Base-by-base conservation (phyloP, 2,797 vertebrate species). In the Orientallactaga sibirica region DNA sequence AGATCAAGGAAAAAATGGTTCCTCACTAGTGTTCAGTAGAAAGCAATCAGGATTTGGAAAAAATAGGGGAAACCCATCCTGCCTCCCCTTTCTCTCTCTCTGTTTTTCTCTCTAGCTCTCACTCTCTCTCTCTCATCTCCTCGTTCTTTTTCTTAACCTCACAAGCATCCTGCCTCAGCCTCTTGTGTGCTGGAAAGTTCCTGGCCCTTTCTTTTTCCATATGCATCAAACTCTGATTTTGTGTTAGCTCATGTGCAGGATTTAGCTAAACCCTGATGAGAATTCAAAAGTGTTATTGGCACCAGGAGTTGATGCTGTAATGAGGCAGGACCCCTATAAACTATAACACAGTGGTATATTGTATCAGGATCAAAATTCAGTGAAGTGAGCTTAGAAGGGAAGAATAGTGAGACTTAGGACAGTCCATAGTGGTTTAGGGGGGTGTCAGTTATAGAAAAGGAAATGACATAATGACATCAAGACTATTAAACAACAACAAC, bases 311-410 rank as follows among this genome's bases (percentile, higher is more conserved):
- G 91, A 61, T 52, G 67, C 76, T 73, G 12, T 58, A 41, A 62
- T 73, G 27, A 79, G 79, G 79, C 64, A 92, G 82, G 88, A 79
- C 29, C 55, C 41, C 94, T 76, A n/a, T 33, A 88, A 68, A 55
- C 58, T 62, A 25, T 81, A n/a, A 20, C 25, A 76, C 75, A 62
- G 62, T 4, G 37, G 12, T 74, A 37, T 74, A 66, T 85, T 85
- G 52, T 82, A 73, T 90, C 73, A 24, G 4, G 4, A 58, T 83
- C 61, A 86, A 73, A 24, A n/a, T 12, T 2, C 66, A 15, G 41
- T 77, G 64, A 83, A 85, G 64, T 68, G 82, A 93, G 48, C 70
- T 87, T 83, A 18, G 1, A 4, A 15, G 67, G 64, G 80, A 88
- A 76, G 58, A 37, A 78, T 55, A 58, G 58, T 43, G 68, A 18